A percentile compares a stretch with the other conserved stretches of the same genome.
These are phyloP conservation scores for Myathropa florea DNA, from an alignment of 2,888 invertebrate species.

Conservation along the genomic window DNA sequence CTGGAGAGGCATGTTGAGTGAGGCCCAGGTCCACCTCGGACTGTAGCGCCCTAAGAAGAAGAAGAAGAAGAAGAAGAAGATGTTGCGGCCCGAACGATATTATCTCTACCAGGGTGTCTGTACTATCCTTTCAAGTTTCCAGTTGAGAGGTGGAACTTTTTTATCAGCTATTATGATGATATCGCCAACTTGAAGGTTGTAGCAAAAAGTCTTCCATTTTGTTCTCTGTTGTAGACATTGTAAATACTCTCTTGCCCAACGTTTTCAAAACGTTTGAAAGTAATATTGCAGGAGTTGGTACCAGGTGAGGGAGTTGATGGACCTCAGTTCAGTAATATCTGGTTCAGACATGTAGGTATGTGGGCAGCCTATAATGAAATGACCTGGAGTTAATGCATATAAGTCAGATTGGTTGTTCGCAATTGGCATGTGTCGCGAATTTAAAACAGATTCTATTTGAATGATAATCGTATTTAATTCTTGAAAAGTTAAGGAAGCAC, in stretches of 20 bases:
- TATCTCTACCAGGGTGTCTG: not conserved
- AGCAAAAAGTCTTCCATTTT: not conserved
- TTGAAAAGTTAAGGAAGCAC: too few species aligned
- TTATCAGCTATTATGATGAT: not conserved
- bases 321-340: not conserved
- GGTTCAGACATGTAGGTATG: not conserved
- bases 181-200: not conserved
- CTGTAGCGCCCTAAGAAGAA: too few species aligned
- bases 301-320: not conserved
- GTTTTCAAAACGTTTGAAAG: not conserved
- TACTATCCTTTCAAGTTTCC: slow-evolving; percentile 6
- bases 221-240: not conserved
- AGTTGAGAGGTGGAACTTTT: not conserved
- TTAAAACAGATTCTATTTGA: too few species aligned
- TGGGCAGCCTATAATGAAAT: slow-evolving; percentile 24
- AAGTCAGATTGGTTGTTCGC: too few species aligned
- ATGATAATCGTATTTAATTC: too few species aligned
- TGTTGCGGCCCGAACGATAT: slow-evolving; percentile 22
- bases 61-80: too few species aligned
- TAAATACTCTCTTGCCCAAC: not conserved
- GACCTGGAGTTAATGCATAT: slow-evolving; percentile 27
- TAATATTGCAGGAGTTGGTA: too few species aligned
- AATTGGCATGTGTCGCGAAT: too few species aligned
- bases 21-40: too few species aligned
- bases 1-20: too few species aligned